A percentile compares a stretch with the other conserved stretches of the same genome.
These are phyloP conservation scores for Pipistrellus kuhlii DNA, from an alignment of 2,797 vertebrate species.

Conservation along the genomic window DNA sequence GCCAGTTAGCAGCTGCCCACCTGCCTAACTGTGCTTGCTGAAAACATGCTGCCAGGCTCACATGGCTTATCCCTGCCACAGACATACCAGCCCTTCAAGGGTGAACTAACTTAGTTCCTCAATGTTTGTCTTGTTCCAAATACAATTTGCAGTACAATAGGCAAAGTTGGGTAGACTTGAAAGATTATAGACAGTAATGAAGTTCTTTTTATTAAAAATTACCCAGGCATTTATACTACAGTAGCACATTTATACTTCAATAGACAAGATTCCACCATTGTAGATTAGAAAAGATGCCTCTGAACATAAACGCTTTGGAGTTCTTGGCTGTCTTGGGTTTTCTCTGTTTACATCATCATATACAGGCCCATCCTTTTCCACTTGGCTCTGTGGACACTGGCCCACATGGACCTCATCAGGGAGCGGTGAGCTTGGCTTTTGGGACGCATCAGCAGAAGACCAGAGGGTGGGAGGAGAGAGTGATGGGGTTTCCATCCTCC, in stretches of 20 bases:
- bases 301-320: background rate
- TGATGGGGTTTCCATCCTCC: too few relatives aligned
- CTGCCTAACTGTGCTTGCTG: background rate
- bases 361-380: background rate
- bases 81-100: background rate
- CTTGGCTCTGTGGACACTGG: background rate
- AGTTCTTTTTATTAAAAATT: background rate
- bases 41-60: background rate
- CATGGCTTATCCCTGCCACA: background rate
- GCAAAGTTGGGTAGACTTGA: background rate
- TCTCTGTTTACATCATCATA: background rate
- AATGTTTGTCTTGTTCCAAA: background rate
- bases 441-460: background rate
- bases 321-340: background rate
- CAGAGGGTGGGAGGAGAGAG: background rate
- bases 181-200: background rate
- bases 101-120: background rate
- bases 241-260: too few relatives aligned
- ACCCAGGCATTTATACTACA: background rate
- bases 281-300: background rate
- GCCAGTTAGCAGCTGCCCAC: background rate
- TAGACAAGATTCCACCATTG: too few relatives aligned
- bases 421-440: background rate
- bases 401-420: background rate
- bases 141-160: background rate